Percentiles rank a stretch among this genome's conserved stretches.
phyloP scores from a whole-genome alignment of 2,797 vertebrate species.

The Lates japonicus region DNA sequence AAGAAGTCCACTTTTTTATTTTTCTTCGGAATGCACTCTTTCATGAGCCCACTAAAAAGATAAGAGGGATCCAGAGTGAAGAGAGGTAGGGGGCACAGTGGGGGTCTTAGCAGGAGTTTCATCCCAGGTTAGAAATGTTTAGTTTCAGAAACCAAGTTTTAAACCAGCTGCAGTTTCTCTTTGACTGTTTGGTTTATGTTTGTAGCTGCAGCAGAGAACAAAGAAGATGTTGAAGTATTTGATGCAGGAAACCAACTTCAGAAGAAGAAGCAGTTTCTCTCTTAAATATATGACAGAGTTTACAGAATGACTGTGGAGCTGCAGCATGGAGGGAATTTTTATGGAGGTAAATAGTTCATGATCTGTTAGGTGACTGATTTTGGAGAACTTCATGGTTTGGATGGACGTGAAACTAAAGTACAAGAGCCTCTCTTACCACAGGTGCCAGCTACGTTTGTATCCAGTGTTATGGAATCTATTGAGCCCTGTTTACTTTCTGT shows the following conservation, averaged over 20 bases:
- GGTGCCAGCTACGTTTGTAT: no score
- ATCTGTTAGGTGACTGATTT: no score
- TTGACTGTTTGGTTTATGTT: neutral
- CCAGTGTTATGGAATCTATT: no score
- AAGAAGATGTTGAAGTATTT: neutral
- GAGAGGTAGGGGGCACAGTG: neutral
- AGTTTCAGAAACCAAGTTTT: constrained; percentile 4
- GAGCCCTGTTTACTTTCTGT: no score
- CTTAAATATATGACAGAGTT: neutral
- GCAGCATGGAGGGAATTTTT: neutral
- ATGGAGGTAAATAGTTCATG: no score
- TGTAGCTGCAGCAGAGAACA: neutral
- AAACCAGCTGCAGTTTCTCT: neutral
- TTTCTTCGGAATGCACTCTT: neutral
- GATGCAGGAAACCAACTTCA: neutral
- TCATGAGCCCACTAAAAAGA: constrained; percentile 17
- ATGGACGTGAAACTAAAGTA: no score
- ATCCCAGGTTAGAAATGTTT: constrained; percentile 11
- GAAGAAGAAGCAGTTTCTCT: neutral
- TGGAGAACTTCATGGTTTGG: no score
- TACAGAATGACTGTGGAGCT: neutral
- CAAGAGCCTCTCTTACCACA: no score
- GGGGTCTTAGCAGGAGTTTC: neutral
- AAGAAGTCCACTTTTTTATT: neutral
- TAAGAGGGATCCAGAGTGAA: constrained; percentile 3